Evolutionary conservation across 1,140 invertebrate species (phyloP), one percentile per base, ranked within the genome.

Genomic region (Philaenus spumarius): DNA sequence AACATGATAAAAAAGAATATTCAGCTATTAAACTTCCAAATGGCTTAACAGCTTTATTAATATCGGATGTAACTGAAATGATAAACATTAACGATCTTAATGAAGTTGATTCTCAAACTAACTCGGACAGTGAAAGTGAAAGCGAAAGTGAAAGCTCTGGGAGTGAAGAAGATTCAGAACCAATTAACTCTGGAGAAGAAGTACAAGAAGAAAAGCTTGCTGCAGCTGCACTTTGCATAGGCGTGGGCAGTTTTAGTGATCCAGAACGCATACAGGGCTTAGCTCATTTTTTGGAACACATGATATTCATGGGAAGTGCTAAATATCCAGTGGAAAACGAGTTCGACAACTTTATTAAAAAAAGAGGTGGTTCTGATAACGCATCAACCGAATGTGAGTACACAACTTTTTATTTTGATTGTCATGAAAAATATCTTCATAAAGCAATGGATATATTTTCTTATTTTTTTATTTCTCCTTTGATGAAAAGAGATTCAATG

Each of bases 251-350:
- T 59, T 72, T 72, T 53, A 66, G 64, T 54, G 82, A 84, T 68
- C 90, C 90, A 0, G 66, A 72, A 40, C 77, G 88, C 39, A 82
- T 95, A 48, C 90, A 86, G 60, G 95, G 95, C 1, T 69, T 97
- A 64, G 92, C 94, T 1, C 94, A 97, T 74, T 95, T 97, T 73
- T 80, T 95, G 46, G 94, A 97, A 71, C 94, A 97, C 70, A 95
- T 97, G 92, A 84, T 97, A 5, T 97, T 95, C 17, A 75, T 84
- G 65, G 82, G 82, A 12, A 81, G 77, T 58, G 70, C 77, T 51
- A 79, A 78, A 62, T 82, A 75, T 67, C 78, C 78, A 4, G 64
- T 69, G 55, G 79, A 80, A 64, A 81, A 81, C 70, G 71, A 68
- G 24, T 77, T 80, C 63, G 76, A 79, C 66, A 64, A 70, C 12